Conservation (phyloP, 1,140 invertebrate genomes). For the Drosophila serrata region DNA sequence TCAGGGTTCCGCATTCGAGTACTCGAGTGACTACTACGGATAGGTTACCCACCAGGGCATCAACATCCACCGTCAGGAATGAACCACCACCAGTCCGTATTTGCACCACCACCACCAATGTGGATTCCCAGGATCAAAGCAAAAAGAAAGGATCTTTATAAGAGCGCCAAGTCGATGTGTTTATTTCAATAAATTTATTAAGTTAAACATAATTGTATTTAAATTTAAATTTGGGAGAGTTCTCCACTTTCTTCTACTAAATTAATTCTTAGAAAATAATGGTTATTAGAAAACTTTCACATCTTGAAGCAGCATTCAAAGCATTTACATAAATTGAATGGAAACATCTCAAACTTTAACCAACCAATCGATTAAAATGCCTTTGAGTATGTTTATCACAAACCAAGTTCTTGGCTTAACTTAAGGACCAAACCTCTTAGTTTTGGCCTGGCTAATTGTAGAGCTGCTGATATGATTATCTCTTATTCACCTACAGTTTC, state of each 20-base stretch:
- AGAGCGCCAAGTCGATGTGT: neutral
- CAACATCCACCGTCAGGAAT: neutral
- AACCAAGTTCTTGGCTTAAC: neutral
- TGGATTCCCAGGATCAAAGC: no score
- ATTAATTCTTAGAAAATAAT: no score
- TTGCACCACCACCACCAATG: neutral
- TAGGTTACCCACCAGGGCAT: neutral
- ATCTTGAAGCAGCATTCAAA: neutral
- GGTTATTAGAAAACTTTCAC: no score
- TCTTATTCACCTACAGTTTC: constrained; percentile 15
- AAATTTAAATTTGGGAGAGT: no score
- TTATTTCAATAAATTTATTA: neutral
- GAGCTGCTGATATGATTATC: constrained; percentile 47
- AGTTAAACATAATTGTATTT: no score
- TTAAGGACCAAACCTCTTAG: neutral
- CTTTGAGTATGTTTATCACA: neutral
- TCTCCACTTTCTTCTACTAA: no score
- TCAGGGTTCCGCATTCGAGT: neutral
- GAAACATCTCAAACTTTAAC: neutral
- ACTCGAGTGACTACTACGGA: neutral
- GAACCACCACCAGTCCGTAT: neutral
- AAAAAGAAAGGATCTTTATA: neutral
- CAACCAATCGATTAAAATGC: neutral
- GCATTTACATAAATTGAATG: neutral
- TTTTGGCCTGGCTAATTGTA: constrained; percentile 9